Conservation (phyloP, 2,888 invertebrate genomes). For the Conops quadrifasciatus region DNA sequence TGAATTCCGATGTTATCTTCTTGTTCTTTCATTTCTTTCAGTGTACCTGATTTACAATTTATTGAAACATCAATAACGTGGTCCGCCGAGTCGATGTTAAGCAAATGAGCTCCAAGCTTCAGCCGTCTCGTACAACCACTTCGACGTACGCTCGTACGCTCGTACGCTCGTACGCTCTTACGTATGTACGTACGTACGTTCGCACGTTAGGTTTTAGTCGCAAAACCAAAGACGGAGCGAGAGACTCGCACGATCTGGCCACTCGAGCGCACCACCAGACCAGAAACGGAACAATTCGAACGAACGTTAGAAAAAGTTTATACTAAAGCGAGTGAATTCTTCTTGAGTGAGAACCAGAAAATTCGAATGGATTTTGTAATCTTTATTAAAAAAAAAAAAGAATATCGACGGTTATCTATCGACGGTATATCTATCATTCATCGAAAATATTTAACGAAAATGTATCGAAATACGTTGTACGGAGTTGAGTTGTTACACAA, state of each 20-base stretch:
- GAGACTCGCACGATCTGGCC: slow-evolving; percentile 38
- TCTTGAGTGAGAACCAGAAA: background rate
- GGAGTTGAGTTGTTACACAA: no score
- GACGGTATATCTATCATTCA: no score
- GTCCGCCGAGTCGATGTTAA: slow-evolving; percentile 38
- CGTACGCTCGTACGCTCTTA: slow-evolving; percentile 25
- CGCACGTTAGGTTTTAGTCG: slow-evolving; percentile 43
- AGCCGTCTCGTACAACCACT: slow-evolving; percentile 29
- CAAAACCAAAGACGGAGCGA: slow-evolving; percentile 42
- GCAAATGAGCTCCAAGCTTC: slow-evolving; percentile 43
- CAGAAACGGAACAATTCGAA: background rate
- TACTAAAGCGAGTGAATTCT: background rate
- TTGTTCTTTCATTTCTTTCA: slow-evolving; percentile 30
- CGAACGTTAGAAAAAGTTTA: slow-evolving; percentile 20
- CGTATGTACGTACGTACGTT: slow-evolving; percentile 1
- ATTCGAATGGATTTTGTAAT: background rate
- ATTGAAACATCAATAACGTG: slow-evolving; percentile 41
- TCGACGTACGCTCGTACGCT: slow-evolving; percentile 10
- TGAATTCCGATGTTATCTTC: no score
- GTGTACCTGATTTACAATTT: slow-evolving; percentile 39
- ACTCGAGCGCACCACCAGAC: slow-evolving; percentile 24
- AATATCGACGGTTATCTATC: no score
- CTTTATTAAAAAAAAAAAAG: background rate
- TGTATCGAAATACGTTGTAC: no score
- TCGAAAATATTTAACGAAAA: background rate